Percentiles rank a stretch among this genome's conserved stretches.
Evolutionary conservation across 2,113 vertebrate genomes (phyloP).

Genomic region (Andinoacara biseriatus): DNA sequence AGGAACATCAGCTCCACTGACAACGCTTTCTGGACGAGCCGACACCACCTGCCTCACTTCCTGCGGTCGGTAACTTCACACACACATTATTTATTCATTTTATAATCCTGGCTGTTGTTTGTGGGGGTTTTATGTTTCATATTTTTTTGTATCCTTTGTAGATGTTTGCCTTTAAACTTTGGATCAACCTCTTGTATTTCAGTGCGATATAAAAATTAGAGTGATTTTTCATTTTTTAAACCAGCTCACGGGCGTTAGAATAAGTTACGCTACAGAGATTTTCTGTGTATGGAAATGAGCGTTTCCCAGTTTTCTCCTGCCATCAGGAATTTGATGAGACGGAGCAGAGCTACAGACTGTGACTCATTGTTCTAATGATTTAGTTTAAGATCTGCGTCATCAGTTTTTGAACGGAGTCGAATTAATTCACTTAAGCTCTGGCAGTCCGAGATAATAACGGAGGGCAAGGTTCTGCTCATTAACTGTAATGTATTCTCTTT

Average conservation of each 20-base stretch:
- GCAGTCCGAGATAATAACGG: neutral
- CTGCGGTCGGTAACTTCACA: constrained; percentile 79
- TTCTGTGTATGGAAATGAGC: neutral
- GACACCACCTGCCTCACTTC: constrained; percentile 80
- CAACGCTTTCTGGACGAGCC: constrained; percentile 81
- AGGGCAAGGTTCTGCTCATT: neutral
- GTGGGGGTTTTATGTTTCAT: neutral
- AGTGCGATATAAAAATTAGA: neutral
- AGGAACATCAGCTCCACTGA: constrained; percentile 72
- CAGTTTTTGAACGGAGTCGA: neutral
- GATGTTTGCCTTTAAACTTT: neutral
- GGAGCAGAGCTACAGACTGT: neutral
- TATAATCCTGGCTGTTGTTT: neutral
- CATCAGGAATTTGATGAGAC: neutral
- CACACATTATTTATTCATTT: neutral
- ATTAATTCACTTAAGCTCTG: neutral
- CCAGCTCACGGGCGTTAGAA: neutral
- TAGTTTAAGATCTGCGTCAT: neutral
- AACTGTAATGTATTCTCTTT: neutral
- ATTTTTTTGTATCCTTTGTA: neutral
- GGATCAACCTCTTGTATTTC: neutral
- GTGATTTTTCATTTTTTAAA: neutral
- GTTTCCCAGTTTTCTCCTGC: neutral
- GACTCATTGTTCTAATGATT: neutral
- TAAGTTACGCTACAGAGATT: neutral